phyloP scores from a whole-genome alignment of 2,888 invertebrate genomes.

The Micoletzkya japonica region DNA sequence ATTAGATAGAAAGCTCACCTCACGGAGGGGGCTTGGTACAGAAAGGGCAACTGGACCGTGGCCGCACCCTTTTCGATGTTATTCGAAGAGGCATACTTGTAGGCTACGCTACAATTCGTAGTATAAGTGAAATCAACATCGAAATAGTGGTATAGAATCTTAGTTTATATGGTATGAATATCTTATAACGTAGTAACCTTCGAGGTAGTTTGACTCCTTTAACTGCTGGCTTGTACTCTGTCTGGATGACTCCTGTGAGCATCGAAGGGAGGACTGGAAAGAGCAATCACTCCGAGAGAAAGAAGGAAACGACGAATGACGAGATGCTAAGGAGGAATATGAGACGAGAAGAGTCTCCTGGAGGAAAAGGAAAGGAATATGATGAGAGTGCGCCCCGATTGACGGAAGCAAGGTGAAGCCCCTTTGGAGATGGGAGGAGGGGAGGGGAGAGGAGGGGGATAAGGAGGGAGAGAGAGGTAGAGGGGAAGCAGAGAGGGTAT shows the following conservation, averaged over 20 bases:
- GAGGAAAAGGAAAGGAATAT: no score
- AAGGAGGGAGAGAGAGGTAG: not conserved
- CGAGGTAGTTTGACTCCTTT: constrained; percentile 15
- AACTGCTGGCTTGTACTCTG: not conserved
- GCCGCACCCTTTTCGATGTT: constrained; percentile 24
- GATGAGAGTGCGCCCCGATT: no score
- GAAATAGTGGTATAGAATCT: no score
- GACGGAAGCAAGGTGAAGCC: no score
- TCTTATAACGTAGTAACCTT: no score
- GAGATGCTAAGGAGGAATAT: no score
- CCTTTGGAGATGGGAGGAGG: constrained; percentile 15
- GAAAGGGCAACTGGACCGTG: constrained; percentile 17
- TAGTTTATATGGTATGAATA: no score
- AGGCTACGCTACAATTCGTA: not conserved
- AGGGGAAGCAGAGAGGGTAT: constrained; percentile 10
- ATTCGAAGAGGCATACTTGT: constrained; percentile 29
- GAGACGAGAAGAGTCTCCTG: not conserved
- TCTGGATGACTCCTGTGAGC: constrained; percentile 12
- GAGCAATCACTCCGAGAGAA: not conserved
- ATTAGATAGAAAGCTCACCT: no score
- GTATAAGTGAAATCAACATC: not conserved
- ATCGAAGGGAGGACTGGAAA: not conserved
- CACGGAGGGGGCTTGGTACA: constrained; percentile 23
- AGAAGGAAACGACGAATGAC: not conserved
- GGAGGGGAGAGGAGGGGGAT: not conserved